Evolutionary conservation across 2,113 vertebrate genomes (phyloP).

Genomic region (Passer domesticus): DNA sequence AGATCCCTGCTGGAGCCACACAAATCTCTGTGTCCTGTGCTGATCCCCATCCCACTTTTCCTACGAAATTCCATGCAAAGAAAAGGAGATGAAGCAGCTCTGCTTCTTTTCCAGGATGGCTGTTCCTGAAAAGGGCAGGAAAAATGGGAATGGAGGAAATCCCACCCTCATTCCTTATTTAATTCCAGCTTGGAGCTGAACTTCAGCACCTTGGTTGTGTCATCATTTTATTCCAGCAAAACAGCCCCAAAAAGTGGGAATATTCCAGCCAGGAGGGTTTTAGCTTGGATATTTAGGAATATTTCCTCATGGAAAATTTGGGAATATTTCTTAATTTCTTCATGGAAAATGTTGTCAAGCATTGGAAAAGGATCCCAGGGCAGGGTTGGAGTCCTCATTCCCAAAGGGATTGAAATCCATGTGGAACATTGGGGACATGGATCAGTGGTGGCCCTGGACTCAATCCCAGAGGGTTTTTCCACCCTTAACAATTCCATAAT

Average conservation of each 20-base stretch:
- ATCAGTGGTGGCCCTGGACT: not conserved
- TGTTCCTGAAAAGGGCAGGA: not conserved
- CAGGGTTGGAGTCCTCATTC: not conserved
- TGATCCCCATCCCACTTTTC: not conserved
- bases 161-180: not conserved
- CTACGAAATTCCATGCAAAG: not conserved
- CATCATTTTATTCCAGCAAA: fast-evolving
- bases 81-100: not conserved
- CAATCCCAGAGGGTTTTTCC: not conserved
- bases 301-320: not conserved
- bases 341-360: not conserved
- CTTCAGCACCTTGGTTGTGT: not conserved
- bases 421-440: not conserved
- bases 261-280: not conserved
- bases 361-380: not conserved
- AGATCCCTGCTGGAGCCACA: not conserved
- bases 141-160: not conserved
- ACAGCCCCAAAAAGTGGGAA: not conserved
- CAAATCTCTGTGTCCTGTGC: fast-evolving
- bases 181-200: not conserved
- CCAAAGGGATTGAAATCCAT: not conserved
- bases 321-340: not conserved
- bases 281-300: not conserved
- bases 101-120: fast-evolving
- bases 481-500: not conserved